Conservation (phyloP, 2,888 invertebrate genomes). For the Pristionchus fissidentatus region DNA sequence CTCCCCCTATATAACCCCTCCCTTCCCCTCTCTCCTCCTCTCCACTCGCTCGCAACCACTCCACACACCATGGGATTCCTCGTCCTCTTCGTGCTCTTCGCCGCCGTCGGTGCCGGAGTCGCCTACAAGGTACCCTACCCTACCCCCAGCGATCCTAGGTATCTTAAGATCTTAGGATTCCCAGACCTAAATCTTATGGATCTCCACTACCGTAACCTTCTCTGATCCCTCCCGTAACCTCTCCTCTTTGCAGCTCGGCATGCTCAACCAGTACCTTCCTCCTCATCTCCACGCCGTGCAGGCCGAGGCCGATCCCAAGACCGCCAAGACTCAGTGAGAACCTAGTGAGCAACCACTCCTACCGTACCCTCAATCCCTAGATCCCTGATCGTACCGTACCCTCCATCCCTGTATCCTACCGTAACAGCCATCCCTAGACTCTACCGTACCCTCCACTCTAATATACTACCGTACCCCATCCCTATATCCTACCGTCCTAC, state of each 20-base stretch:
- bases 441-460: background rate
- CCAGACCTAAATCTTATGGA: background rate
- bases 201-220: background rate
- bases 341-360: background rate
- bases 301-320: constrained; percentile 11
- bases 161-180: background rate
- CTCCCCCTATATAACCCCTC: constrained; percentile 13
- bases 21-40: background rate
- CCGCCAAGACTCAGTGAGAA: constrained; percentile 30
- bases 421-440: no score
- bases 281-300: constrained; percentile 27
- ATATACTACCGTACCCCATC: background rate
- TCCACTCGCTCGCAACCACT: background rate
- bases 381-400: background rate
- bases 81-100: constrained; percentile 27
- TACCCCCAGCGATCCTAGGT: background rate
- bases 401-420: background rate
- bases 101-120: constrained; percentile 39
- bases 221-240: background rate
- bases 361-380: background rate
- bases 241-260: constrained; percentile 16
- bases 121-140: constrained; percentile 44
- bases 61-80: constrained; percentile 42
- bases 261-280: constrained; percentile 47
- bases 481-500: background rate